phyloP scores from a whole-genome alignment of 1,140 invertebrate species.

The Gryon sp. region DNA sequence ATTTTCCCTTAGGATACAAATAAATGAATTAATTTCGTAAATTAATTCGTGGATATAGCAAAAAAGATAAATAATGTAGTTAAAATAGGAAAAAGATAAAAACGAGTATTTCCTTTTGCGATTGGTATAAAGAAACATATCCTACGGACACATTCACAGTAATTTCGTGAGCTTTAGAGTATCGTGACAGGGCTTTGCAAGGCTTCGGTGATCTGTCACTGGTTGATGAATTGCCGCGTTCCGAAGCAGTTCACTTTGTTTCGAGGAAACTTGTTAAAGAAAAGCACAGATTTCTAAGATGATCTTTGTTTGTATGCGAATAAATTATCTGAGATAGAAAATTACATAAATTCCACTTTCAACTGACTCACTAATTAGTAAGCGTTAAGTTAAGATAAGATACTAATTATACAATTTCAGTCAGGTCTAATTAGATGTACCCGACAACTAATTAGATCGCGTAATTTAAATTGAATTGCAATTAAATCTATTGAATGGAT shows the following conservation, averaged over 20 bases:
- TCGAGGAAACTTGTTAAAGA: constrained; percentile 25
- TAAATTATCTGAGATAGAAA: constrained; percentile 1
- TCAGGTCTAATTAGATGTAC: constrained; percentile 4
- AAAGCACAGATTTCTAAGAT: constrained; percentile 4
- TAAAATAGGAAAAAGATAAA: too few species aligned
- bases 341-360: too few species aligned
- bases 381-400: constrained; percentile 10
- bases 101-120: too few species aligned
- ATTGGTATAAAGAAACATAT: not conserved
- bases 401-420: constrained; percentile 6
- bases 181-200: constrained; percentile 5
- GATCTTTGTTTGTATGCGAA: constrained; percentile 4
- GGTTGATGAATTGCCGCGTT: constrained; percentile 25
- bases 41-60: too few species aligned
- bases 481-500: too few species aligned
- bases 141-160: not conserved
- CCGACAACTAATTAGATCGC: constrained; percentile 1
- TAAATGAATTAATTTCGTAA: too few species aligned
- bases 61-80: too few species aligned
- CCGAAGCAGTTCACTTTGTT: constrained; percentile 23
- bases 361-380: too few species aligned
- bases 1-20: too few species aligned
- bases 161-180: constrained; percentile 1
- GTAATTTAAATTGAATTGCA: not conserved
- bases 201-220: constrained; percentile 29